Percentiles rank a stretch among this genome's conserved stretches.
phyloP scores from a whole-genome alignment of 2,797 vertebrate genomes.

The Meda fulgida region DNA sequence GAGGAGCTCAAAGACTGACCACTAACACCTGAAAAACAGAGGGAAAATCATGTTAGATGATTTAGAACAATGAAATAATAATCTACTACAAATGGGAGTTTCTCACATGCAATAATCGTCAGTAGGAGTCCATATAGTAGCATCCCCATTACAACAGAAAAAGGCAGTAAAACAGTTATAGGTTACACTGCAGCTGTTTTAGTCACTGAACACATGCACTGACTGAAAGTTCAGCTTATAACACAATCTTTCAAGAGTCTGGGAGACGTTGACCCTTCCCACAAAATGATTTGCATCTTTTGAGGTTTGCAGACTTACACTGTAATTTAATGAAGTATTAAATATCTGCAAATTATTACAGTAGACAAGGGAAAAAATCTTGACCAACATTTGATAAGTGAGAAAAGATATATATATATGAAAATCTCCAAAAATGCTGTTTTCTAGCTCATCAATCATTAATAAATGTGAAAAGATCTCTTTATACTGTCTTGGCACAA shows the following conservation, averaged over 20 bases:
- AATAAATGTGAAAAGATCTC: too few relatives aligned
- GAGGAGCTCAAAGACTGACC: conserved; percentile 29
- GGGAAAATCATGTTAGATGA: background rate
- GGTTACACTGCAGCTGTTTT: background rate
- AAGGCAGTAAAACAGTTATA: background rate
- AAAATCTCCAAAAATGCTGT: too few relatives aligned
- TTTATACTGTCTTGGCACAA: background rate
- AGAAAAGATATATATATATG: background rate
- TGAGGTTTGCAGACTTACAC: too few relatives aligned
- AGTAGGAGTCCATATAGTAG: background rate
- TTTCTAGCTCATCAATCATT: too few relatives aligned
- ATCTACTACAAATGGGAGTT: background rate
- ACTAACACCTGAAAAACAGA: conserved; percentile 15
- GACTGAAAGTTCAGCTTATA: background rate
- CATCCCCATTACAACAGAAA: background rate
- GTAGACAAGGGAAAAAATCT: background rate
- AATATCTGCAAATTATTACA: background rate
- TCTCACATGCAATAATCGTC: background rate
- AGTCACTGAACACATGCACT: background rate
- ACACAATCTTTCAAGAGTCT: too few relatives aligned
- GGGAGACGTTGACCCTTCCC: too few relatives aligned
- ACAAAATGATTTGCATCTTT: too few relatives aligned
- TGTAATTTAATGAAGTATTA: background rate
- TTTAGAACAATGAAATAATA: background rate
- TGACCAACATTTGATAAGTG: background rate